Percentiles rank a stretch among this genome's conserved stretches.
Evolutionary conservation across 2,113 vertebrate species (phyloP).

Genomic region (Tragulus kanchil): DNA sequence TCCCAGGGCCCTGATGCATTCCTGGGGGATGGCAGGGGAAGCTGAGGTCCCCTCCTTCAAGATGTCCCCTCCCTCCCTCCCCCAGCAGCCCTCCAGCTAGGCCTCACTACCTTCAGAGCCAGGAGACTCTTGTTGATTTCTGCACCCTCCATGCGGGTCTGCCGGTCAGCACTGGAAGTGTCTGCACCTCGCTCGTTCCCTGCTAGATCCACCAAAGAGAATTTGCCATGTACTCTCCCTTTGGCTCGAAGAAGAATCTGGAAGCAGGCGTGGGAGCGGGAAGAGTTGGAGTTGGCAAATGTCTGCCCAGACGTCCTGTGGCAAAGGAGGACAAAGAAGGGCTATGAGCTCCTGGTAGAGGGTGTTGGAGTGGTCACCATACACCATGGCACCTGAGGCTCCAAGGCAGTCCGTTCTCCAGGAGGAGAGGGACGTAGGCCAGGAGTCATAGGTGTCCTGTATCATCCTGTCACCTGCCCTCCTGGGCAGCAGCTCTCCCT

Average conservation of each 20-base stretch:
- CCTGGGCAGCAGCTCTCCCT: not conserved
- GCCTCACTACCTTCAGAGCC: constrained; percentile 94
- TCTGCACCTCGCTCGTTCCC: constrained; percentile 97
- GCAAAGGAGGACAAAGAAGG: constrained; percentile 60
- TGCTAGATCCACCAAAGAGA: constrained; percentile 98
- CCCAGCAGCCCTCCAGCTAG: not conserved
- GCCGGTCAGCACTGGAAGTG: constrained; percentile 93
- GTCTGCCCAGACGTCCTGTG: constrained; percentile 97
- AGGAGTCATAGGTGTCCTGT: not conserved
- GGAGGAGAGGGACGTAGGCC: not conserved
- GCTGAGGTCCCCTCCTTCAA: not conserved
- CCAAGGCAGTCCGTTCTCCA: not conserved
- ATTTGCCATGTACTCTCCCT: constrained; percentile 93
- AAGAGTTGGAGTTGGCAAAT: constrained; percentile 96
- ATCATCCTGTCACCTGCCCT: not conserved
- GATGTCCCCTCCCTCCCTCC: not conserved
- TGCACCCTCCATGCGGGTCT: constrained; percentile 95
- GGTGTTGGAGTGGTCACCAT: accelerated
- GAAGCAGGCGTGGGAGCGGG: constrained; percentile 97
- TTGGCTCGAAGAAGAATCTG: constrained; percentile 94
- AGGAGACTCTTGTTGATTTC: constrained; percentile 98
- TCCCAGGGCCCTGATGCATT: constrained; percentile 98
- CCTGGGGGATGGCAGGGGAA: constrained; percentile 86
- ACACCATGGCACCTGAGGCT: not conserved
- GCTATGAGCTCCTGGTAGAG: not conserved